Conservation (phyloP, 2,113 vertebrate genomes). For the Poeciliopsis prolifica region DNA sequence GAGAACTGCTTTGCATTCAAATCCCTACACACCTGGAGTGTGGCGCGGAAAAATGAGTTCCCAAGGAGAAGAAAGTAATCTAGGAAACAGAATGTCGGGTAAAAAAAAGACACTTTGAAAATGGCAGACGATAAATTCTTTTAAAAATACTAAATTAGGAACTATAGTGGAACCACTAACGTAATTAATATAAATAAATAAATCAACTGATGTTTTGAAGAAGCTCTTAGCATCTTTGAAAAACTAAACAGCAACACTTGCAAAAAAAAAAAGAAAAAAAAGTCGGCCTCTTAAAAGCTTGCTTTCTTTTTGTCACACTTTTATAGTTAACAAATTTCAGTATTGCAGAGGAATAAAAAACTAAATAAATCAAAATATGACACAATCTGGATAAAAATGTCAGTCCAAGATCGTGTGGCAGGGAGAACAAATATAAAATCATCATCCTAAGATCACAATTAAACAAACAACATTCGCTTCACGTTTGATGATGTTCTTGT, state of each 20-base stretch:
- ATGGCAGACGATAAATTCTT: neutral
- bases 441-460: neutral
- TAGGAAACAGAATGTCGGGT: neutral
- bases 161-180: neutral
- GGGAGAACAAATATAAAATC: neutral
- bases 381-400: neutral
- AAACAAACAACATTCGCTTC: too few species aligned
- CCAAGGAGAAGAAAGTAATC: constrained; percentile 10
- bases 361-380: neutral
- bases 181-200: neutral
- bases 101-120: neutral
- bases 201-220: too few species aligned
- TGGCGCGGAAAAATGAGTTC: neutral
- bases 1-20: constrained; percentile 3
- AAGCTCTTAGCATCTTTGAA: too few species aligned
- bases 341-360: too few species aligned
- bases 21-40: neutral
- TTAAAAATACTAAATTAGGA: neutral
- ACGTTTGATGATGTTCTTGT: too few species aligned
- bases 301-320: too few species aligned
- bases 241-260: neutral
- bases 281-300: too few species aligned
- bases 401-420: neutral
- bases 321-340: too few species aligned
- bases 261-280: too few species aligned